Conservation (phyloP, 2,113 vertebrate species). For the Notiomystis cincta region DNA sequence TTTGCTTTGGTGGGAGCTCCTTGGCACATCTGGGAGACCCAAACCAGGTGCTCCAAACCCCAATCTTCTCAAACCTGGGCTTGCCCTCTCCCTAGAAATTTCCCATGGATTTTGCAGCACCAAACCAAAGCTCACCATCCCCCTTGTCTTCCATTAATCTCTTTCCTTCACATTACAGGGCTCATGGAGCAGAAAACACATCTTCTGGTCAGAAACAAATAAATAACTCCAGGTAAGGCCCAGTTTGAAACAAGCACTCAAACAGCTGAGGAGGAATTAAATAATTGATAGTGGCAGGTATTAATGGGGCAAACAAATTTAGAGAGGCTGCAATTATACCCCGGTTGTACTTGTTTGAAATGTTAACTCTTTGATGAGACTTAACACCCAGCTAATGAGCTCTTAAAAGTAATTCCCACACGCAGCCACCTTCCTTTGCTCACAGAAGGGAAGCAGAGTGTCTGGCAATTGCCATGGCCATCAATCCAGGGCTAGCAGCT, state of each 20-base stretch:
- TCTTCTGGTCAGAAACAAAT: background rate
- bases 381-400: constrained; percentile 49
- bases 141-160: background rate
- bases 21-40: background rate
- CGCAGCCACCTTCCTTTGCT: background rate
- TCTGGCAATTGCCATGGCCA: background rate
- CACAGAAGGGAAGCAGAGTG: background rate
- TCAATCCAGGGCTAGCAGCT: constrained; percentile 4
- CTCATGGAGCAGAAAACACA: background rate
- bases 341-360: background rate
- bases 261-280: background rate
- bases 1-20: background rate
- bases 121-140: background rate
- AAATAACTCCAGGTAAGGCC: background rate
- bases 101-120: background rate
- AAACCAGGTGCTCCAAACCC: background rate
- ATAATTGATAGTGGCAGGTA: constrained; percentile 20
- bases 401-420: constrained; percentile 1
- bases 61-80: background rate
- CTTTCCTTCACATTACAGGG: background rate
- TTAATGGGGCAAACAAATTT: constrained; percentile 14
- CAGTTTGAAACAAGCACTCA: background rate
- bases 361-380: constrained; percentile 34
- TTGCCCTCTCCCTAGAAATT: background rate
- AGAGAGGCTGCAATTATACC: background rate